Percentiles rank a stretch among this genome's conserved stretches.
Conservation (phyloP, 2,113 vertebrate species). For the Pelmatolapia mariae region DNA sequence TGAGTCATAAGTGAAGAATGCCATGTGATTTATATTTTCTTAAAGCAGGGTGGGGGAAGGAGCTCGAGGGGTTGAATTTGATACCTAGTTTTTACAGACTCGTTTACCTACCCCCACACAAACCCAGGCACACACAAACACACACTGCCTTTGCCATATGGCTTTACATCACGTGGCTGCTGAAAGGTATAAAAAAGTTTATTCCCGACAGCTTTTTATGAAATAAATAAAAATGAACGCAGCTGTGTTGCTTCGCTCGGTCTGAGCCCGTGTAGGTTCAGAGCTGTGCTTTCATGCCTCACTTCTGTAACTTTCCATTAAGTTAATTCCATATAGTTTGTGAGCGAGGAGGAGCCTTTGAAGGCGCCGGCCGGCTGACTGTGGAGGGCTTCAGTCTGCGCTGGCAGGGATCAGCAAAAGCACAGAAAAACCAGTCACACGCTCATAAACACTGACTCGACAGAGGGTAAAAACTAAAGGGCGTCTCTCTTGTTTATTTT, state of each 20-base stretch:
- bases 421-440: slow-evolving; percentile 30
- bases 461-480: slow-evolving; percentile 32
- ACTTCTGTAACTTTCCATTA: slow-evolving; percentile 38
- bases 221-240: neutral
- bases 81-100: slow-evolving; percentile 38
- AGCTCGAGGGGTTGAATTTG: slow-evolving; percentile 33
- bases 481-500: slow-evolving; percentile 56
- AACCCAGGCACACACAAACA: neutral
- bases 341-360: slow-evolving; percentile 22
- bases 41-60: slow-evolving; percentile 22
- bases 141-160: neutral
- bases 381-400: slow-evolving; percentile 1
- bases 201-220: neutral
- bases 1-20: slow-evolving; percentile 70
- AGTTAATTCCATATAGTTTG: slow-evolving; percentile 35
- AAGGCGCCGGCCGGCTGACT: slow-evolving; percentile 28
- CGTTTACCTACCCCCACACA: neutral
- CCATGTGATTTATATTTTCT: slow-evolving; percentile 70
- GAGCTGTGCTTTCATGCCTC: neutral
- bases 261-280: neutral
- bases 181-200: neutral
- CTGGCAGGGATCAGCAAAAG: slow-evolving; percentile 27
- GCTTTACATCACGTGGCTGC: neutral
- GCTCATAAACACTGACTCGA: slow-evolving; percentile 9
- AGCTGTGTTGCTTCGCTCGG: neutral